Evolutionary conservation across 2,797 vertebrate species (phyloP).

Genomic region (Pantherophis vulpinus): DNA sequence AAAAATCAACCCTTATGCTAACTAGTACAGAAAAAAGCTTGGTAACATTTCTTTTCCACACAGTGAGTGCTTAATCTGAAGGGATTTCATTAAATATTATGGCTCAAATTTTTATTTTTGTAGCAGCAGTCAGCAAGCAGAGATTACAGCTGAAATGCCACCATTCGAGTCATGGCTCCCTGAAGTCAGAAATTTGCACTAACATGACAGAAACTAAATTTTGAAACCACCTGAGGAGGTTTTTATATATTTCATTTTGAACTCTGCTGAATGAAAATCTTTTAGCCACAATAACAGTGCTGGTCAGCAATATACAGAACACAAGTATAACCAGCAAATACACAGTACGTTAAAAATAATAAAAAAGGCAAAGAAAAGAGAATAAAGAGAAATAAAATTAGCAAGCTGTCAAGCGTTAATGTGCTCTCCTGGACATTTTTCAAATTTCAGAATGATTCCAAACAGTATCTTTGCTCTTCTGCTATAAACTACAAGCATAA

Average conservation of each 20-base stretch:
- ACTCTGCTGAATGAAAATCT: not conserved
- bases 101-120: slow-evolving; percentile 72
- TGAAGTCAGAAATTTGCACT: slow-evolving; percentile 51
- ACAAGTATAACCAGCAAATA: not conserved
- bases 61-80: slow-evolving; percentile 64
- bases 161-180: slow-evolving; percentile 63
- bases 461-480: not conserved
- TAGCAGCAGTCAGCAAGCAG: slow-evolving; percentile 63
- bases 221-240: slow-evolving; percentile 33
- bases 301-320: not conserved
- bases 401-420: not conserved
- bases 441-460: not conserved
- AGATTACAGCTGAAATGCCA: slow-evolving; percentile 64
- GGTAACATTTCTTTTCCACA: slow-evolving; percentile 57
- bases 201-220: slow-evolving; percentile 51
- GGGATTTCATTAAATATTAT: slow-evolving; percentile 71
- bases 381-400: not conserved
- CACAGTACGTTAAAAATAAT: not conserved
- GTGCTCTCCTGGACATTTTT: not conserved
- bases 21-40: slow-evolving; percentile 55
- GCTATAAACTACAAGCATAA: not conserved
- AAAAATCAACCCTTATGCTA: slow-evolving; percentile 52
- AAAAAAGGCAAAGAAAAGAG: not conserved
- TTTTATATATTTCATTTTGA: slow-evolving; percentile 15
- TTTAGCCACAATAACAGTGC: slow-evolving; percentile 7